phyloP scores from a whole-genome alignment of 2,888 invertebrate species.

The Candidula unifasciata region DNA sequence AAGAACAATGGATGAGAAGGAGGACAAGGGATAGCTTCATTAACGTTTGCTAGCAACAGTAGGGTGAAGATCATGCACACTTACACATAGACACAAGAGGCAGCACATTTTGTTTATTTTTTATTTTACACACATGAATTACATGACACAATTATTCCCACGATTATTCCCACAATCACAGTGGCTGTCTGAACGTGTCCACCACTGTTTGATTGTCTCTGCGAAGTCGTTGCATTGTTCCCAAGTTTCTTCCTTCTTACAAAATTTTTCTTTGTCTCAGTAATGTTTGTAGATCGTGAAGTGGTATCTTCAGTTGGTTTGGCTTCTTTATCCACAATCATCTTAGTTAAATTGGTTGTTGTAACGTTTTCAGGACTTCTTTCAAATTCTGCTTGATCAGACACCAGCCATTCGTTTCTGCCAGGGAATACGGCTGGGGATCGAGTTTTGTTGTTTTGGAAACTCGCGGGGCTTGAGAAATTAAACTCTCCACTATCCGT shows the following conservation, averaged over 20 bases:
- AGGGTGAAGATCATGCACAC: too few species aligned
- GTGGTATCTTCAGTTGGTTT: not conserved
- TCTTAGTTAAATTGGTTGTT: not conserved
- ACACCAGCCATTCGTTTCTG: not conserved
- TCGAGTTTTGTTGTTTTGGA: not conserved
- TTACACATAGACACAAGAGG: too few species aligned
- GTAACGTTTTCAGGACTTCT: not conserved
- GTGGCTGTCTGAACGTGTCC: not conserved
- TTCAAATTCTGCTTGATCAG: not conserved
- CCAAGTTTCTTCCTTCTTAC: not conserved
- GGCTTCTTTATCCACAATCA: not conserved
- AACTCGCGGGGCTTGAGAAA: not conserved
- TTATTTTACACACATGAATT: not conserved
- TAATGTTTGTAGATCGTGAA: not conserved
- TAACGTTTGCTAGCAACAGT: too few species aligned
- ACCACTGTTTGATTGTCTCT: not conserved
- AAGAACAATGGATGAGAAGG: too few species aligned
- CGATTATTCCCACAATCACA: not conserved
- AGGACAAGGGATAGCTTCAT: too few species aligned
- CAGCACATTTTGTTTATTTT: too few species aligned
- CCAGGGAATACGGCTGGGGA: not conserved
- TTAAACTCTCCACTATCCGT: not conserved
- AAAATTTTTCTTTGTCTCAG: not conserved
- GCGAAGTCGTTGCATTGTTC: not conserved
- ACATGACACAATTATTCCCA: not conserved